Base-by-base conservation (phyloP, 2,113 vertebrate species). In the Nematolebias whitei region DNA sequence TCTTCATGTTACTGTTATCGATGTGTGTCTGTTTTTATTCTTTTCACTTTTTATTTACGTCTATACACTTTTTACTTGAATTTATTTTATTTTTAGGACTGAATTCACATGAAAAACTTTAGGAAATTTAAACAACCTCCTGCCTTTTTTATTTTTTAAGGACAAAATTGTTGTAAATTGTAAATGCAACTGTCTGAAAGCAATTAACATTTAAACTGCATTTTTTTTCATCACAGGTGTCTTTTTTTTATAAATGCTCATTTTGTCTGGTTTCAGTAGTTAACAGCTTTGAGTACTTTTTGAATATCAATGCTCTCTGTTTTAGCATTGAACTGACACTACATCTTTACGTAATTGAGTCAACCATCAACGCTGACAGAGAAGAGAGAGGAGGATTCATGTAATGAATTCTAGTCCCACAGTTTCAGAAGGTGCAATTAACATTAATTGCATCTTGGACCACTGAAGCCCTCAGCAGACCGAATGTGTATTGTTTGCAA, bases 371-470 rank as follows among this genome's bases (percentile, higher is more conserved):
- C 63, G 57, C 60, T 67, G 59, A 58, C 72, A 68, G 76, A 66
- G 68, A 65, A 76, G 24, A 45, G 40, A 26, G 24, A 65, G 18
- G 12, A 78, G 79, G 76, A 74, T 78, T 84, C 76, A 76, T 83
- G 63, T 71, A 63, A 73, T 83, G 86, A 80, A 82, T 84, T 81
- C 62, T 78, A 85, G 86, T 87, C 73, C 70, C 45, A 29, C 49
- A 83, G 78, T 71, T 86, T 86, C 73, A 85, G 71, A 76, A 76
- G 70, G 54, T 72, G 79, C 84, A 88, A 82, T 90, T 87, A 88
- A 85, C 69, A 77, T 82, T 89, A 89, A 90, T 89, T 87, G 74
- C 74, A 79, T 76, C 58, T 61, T 69, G 52, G 75, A 70, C 67
- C 68, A 73, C 70, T 43, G 64, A 55, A 79, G 61, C 80, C 63